Base-by-base conservation (phyloP, 2,888 invertebrate species). In the Eupithecia pulchellata region DNA sequence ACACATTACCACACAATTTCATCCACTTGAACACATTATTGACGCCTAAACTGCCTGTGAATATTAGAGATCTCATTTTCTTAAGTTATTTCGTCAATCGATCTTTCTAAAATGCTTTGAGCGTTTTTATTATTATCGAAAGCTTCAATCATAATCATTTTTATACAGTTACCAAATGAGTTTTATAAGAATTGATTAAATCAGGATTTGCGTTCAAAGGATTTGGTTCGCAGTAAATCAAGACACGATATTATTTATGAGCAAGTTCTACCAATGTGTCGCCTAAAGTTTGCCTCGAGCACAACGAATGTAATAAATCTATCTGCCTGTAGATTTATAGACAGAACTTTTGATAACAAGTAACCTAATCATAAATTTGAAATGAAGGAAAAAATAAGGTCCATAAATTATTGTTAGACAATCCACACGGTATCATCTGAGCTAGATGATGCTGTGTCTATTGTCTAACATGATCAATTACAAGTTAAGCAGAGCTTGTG, bases 1-100 rank as follows among this genome's bases (percentile, higher is more conserved):
- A 87, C 89, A 89, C 88, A 91, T 91, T 91, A 91, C 90, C 89
- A 89, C 88, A 87, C 88, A 85, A 90, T 90, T 90, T 90, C 86
- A 84, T 83, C 86, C 88, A 86, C 87, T 86, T 85, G 84, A 87
- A 83, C 82, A 83, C 83, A 75, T 76, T 78, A 76, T 68, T 76
- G 71, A 75, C 73, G 73, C 75, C 69, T 76, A 70, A 76, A 73
- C 74, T 71, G 73, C 64, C 42, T 69, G 73, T 69, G 73, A 69
- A 73, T 73, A 69, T 73, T 64, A 73, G 57, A 73, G 73, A 61
- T 73, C 69, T 73, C 64, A 65, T 72, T 67, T 69, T 72, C 60
- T 60, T 25, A 69, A 66, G 27, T 64, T 69, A 69, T 66, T 69
- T 69, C 66, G 66, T 64, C 61, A 55, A 68, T 64, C 67, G 71